These are phyloP conservation scores for Mugil cephalus DNA, from an alignment of 2,113 vertebrate genomes.

Conservation along the genomic window DNA sequence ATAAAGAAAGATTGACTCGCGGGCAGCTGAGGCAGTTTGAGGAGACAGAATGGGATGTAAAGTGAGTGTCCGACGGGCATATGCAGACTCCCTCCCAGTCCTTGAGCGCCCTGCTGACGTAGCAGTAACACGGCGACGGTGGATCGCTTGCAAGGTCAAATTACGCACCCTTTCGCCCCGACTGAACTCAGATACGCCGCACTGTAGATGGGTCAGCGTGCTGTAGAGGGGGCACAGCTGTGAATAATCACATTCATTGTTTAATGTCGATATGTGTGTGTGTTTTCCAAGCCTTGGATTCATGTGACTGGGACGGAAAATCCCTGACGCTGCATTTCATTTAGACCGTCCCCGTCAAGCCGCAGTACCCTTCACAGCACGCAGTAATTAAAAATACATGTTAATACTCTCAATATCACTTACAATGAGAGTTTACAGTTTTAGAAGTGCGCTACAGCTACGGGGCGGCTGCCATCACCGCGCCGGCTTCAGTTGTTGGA, in stretches of 20 bases:
- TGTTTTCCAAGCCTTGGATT: neutral
- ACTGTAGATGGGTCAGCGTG: neutral
- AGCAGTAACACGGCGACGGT: conserved; percentile 23
- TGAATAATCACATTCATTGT: neutral
- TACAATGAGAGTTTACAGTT: neutral
- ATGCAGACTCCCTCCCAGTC: neutral
- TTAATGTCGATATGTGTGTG: neutral
- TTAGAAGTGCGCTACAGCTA: conserved; percentile 5
- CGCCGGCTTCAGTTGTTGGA: conserved; percentile 24
- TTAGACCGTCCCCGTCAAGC: neutral
- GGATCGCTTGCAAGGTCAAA: conserved; percentile 34
- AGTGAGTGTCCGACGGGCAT: too few species aligned
- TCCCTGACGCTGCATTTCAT: neutral
- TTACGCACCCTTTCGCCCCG: neutral
- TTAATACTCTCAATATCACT: neutral
- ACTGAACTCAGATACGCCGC: neutral
- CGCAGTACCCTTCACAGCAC: neutral
- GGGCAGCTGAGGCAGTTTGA: too few species aligned
- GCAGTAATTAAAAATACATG: neutral
- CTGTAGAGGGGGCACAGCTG: neutral
- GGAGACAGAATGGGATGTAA: too few species aligned
- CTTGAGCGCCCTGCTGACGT: conserved; percentile 13
- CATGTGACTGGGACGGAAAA: neutral
- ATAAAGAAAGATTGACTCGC: too few species aligned
- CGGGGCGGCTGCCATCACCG: neutral